Percentiles rank a stretch among this genome's conserved stretches.
Conservation (phyloP, 2,888 invertebrate species). For the Brenthis hecate region DNA sequence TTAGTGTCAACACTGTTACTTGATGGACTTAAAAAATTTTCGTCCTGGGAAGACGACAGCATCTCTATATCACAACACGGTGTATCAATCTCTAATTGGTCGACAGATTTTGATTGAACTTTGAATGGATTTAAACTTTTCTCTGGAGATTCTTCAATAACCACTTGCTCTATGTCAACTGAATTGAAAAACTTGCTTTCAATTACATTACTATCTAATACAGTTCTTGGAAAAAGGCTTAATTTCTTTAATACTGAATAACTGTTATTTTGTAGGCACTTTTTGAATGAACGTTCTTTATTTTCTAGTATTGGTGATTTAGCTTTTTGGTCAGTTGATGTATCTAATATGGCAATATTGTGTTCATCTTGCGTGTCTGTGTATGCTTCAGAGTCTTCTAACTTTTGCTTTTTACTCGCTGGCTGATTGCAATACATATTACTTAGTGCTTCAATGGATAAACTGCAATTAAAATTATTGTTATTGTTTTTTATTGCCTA, state of each 20-base stretch:
- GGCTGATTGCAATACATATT: conserved; percentile 73
- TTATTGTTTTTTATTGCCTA: neutral
- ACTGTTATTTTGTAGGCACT: conserved; percentile 56
- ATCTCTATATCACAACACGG: neutral
- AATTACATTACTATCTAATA: conserved; percentile 71
- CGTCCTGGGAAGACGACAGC: conserved; percentile 7
- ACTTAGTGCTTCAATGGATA: conserved; percentile 71
- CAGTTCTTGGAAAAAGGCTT: conserved; percentile 78
- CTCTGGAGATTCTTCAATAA: conserved; percentile 55
- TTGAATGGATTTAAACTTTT: conserved; percentile 33
- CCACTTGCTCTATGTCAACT: conserved; percentile 39
- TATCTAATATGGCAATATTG: conserved; percentile 45
- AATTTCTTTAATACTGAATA: conserved; percentile 68
- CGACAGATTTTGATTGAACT: conserved; percentile 47
- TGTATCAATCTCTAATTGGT: neutral
- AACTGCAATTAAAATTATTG: conserved; percentile 47
- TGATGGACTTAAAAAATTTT: conserved; percentile 27
- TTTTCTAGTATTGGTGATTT: conserved; percentile 76
- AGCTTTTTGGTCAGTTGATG: conserved; percentile 42
- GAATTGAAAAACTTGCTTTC: conserved; percentile 83
- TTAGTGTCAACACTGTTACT: neutral
- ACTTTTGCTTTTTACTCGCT: conserved; percentile 59
- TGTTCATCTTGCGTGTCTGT: conserved; percentile 42
- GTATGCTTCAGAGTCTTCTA: conserved; percentile 35
- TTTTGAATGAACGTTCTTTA: conserved; percentile 66